Base-by-base conservation (phyloP, 2,888 invertebrate genomes). In the Pseudococcus jackbeardsleyi region DNA sequence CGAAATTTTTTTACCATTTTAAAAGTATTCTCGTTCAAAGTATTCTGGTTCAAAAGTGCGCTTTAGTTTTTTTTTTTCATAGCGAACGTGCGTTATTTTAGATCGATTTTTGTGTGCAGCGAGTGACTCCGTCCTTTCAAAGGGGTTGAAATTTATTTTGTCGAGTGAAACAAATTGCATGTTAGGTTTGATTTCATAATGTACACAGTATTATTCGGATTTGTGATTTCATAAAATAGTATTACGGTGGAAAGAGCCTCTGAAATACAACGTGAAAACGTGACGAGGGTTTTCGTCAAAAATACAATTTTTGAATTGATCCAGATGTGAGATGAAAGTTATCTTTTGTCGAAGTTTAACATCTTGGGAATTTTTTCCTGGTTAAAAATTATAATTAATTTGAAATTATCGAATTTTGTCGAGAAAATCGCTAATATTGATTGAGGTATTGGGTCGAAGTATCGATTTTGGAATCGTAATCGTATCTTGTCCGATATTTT, bases 1-100 rank as follows among this genome's bases (percentile, higher is more conserved):
- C 33, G 72, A 33, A 33, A 33, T 72, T 33, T 72, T 72, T 72
- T 72, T 64, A 22, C 11, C 22, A 22, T 22, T 59, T 59, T 7
- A 72, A 72, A 39, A 17, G 72, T 72, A 72, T 72, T 33, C 26
- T 33, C 72, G 72, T 72, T 72, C 33, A 72, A 15, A 72, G 72
- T 72, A 72, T 72, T 33, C 15, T 33, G 39, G 72, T 72, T 72
- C 33, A 72, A 15, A 33, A 72, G 72, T 72, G 33, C 72, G 33
- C 72, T 33, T 72, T 15, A 72, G 72, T 72, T 68, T 26, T 26
- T 19, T 22, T 22, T 26, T 26, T 22, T 72, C 39, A 33, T 72
- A 39, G 33, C 15, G 33, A 72, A 72, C 72, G 33, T 17, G 72
- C 33, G 33, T 72, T 72, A 39, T 33, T 33, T 15, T 33, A 72